These are phyloP conservation scores for Amphipyra tragopoginis DNA, from an alignment of 2,888 invertebrate species.

Conservation along the genomic window DNA sequence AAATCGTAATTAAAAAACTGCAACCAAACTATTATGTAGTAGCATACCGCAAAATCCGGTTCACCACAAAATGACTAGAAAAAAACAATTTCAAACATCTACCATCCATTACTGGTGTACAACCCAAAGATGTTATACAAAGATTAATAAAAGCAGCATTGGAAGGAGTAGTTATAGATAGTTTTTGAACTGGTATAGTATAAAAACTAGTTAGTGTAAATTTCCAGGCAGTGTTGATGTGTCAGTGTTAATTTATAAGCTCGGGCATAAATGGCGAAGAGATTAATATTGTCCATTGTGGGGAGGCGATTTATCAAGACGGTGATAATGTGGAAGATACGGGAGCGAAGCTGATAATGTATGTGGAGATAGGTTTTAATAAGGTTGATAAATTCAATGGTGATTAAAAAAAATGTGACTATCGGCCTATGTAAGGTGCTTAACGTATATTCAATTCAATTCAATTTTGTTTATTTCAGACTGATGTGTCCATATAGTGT, in stretches of 20 bases:
- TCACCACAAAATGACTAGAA: constrained; percentile 28
- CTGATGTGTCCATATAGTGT: no score
- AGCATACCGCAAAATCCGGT: constrained; percentile 39
- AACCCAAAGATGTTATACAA: neutral
- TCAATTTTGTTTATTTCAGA: no score
- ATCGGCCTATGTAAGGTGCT: neutral
- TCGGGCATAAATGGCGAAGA: constrained; percentile 46
- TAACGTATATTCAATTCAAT: no score
- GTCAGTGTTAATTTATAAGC: constrained; percentile 53
- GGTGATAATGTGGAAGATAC: constrained; percentile 38
- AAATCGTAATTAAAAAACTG: constrained; percentile 57
- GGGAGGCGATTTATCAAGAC: constrained; percentile 45
- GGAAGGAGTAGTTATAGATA: constrained; percentile 16
- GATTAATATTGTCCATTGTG: constrained; percentile 58
- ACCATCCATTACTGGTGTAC: constrained; percentile 25
- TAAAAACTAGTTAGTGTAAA: constrained; percentile 58
- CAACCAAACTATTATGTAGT: constrained; percentile 47
- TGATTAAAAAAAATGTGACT: constrained; percentile 27
- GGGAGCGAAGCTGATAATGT: constrained; percentile 26
- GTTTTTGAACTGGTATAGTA: constrained; percentile 26
- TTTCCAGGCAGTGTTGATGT: constrained; percentile 46
- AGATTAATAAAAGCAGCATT: constrained; percentile 33
- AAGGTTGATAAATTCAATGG: constrained; percentile 28
- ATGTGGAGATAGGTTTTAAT: constrained; percentile 29
- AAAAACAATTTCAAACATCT: constrained; percentile 31